Percentiles rank a stretch among this genome's conserved stretches.
Conservation (phyloP, 2,888 invertebrate species). For the Cerastoderma edule region DNA sequence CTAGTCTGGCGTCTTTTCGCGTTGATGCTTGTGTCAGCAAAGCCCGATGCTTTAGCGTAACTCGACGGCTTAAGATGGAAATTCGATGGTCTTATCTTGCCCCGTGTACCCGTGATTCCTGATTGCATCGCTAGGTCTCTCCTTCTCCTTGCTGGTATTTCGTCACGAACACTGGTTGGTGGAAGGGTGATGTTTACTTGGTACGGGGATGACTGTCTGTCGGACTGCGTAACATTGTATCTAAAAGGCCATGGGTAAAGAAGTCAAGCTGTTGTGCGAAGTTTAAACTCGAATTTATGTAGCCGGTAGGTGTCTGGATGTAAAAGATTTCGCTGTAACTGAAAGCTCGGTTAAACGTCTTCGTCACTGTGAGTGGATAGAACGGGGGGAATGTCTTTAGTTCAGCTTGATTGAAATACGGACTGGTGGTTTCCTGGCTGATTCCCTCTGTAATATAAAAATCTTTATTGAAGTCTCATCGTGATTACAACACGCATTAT, state of each 20-base stretch:
- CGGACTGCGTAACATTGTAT: conserved; percentile 2
- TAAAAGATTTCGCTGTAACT: conserved; percentile 31
- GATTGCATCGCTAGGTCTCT: neutral
- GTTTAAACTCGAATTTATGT: conserved; percentile 34
- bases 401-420: conserved; percentile 24
- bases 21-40: neutral
- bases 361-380: conserved; percentile 21
- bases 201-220: neutral
- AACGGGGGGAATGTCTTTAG: conserved; percentile 21
- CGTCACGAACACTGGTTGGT: neutral
- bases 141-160: neutral
- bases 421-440: neutral
- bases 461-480: neutral
- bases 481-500: no score
- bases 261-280: neutral
- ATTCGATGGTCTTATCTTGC: neutral
- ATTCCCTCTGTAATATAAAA: conserved; percentile 16
- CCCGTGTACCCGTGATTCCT: neutral
- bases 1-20: no score
- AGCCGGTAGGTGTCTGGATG: conserved; percentile 33
- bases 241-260: neutral
- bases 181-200: conserved; percentile 5
- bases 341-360: conserved; percentile 19
- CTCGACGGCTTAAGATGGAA: neutral
- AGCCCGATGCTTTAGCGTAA: neutral